phyloP scores from a whole-genome alignment of 2,113 vertebrate species.

The Brachypodius melanocephalos region DNA sequence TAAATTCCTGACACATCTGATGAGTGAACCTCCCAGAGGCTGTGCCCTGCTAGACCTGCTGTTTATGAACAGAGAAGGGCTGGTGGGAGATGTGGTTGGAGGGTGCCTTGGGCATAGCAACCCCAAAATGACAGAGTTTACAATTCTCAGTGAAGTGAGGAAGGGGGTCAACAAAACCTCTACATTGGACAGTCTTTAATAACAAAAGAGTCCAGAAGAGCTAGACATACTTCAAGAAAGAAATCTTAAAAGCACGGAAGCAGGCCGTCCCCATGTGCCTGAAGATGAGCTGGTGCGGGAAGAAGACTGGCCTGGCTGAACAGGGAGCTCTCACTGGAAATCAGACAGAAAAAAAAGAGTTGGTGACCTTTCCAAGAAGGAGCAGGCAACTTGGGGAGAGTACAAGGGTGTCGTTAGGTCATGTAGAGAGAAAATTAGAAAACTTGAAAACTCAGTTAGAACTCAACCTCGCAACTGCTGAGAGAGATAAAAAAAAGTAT shows the following conservation, averaged over 20 bases:
- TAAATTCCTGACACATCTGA: not conserved
- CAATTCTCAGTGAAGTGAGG: not conserved
- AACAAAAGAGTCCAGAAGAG: not conserved
- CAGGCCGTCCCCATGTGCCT: not conserved
- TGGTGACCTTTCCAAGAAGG: not conserved
- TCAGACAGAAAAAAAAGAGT: not conserved
- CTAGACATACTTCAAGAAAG: not conserved
- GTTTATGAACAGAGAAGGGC: not conserved
- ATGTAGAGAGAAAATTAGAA: not conserved
- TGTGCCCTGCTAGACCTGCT: not conserved
- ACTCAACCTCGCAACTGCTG: not conserved
- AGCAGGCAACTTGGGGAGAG: not conserved
- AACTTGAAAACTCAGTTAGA: not conserved
- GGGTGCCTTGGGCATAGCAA: fast-evolving
- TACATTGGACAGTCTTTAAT: not conserved
- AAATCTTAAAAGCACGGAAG: not conserved
- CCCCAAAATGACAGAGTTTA: not conserved
- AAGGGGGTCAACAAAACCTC: not conserved
- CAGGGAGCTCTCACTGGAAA: not conserved
- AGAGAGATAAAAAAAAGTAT: not conserved
- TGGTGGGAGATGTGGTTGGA: not conserved
- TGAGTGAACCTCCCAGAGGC: not conserved
- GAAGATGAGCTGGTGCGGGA: fast-evolving
- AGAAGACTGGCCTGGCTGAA: not conserved
- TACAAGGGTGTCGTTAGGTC: not conserved